Evolutionary conservation across 2,797 vertebrate species (phyloP).

Genomic region (Tamandua tetradactyla): DNA sequence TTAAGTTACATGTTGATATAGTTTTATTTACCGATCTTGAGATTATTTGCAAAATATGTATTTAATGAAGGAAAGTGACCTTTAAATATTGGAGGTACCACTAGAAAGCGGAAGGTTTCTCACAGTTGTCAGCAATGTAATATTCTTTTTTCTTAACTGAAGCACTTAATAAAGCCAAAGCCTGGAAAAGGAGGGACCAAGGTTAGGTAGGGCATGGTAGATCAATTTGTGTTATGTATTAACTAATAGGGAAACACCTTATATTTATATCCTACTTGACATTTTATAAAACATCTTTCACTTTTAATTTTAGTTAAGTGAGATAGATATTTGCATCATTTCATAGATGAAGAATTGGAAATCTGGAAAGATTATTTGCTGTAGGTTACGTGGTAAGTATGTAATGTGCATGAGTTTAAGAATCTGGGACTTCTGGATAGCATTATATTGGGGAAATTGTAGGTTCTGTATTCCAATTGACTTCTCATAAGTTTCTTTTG

Average conservation of each 20-base stretch:
- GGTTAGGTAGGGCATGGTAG: neutral
- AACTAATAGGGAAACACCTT: neutral
- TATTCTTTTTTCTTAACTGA: neutral
- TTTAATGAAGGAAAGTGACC: neutral
- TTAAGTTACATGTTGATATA: neutral
- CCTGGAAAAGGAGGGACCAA: neutral
- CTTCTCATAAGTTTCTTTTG: slow-evolving; percentile 42
- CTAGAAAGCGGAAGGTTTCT: neutral
- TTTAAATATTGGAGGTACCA: neutral
- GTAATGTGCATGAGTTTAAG: neutral
- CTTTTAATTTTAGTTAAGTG: slow-evolving; percentile 5
- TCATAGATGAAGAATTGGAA: neutral
- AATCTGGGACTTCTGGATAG: neutral
- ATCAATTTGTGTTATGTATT: neutral
- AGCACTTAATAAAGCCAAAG: neutral
- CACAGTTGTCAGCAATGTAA: neutral
- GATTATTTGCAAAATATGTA: neutral
- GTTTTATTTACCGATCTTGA: neutral
- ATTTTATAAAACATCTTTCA: neutral
- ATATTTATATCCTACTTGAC: neutral
- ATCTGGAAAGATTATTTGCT: neutral
- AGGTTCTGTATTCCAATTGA: slow-evolving; percentile 30
- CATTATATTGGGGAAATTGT: slow-evolving; percentile 30
- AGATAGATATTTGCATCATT: neutral
- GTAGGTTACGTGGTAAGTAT: neutral